A percentile compares a stretch with the other conserved stretches of the same genome.
These are phyloP conservation scores for Ptilorrhoa leucosticta DNA, from an alignment of 2,113 vertebrate genomes.

Conservation along the genomic window DNA sequence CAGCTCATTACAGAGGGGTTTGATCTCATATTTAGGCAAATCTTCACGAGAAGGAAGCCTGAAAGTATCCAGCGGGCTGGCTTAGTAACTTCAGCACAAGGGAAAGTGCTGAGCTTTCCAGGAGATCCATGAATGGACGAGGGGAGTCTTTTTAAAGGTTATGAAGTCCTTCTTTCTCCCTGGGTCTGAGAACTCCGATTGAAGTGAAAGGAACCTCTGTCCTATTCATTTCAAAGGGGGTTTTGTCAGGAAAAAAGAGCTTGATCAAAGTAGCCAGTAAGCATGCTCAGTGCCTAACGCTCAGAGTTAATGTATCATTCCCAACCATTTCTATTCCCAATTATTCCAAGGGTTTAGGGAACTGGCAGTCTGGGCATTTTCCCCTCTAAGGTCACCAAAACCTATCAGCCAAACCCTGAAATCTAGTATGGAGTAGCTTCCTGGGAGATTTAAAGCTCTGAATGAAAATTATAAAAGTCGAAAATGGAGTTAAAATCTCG, in stretches of 20 bases:
- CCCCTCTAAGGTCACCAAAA: constrained; percentile 29
- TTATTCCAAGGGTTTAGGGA: constrained; percentile 35
- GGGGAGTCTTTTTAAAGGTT: constrained; percentile 60
- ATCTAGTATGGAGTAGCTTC: background rate
- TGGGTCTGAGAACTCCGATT: constrained; percentile 65
- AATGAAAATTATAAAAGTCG: background rate
- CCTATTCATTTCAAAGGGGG: constrained; percentile 74
- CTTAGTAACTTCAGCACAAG: constrained; percentile 51
- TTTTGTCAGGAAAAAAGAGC: constrained; percentile 69
- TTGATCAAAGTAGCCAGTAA: constrained; percentile 72
- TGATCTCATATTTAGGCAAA: background rate
- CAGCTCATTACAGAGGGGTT: background rate
- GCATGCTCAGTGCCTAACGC: constrained; percentile 67
- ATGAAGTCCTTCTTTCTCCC: constrained; percentile 77
- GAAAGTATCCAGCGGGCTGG: constrained; percentile 48
- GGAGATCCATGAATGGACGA: constrained; percentile 69
- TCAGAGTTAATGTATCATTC: constrained; percentile 65
- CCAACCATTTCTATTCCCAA: constrained; percentile 65
- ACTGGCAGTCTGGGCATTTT: constrained; percentile 32
- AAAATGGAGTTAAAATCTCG: background rate
- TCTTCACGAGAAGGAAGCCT: background rate
- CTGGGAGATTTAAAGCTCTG: background rate
- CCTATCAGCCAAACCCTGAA: background rate
- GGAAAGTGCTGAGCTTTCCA: constrained; percentile 59
- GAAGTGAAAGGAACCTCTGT: constrained; percentile 79